These are phyloP conservation scores for Machimus rusticus DNA, from an alignment of 2,888 invertebrate species.

Conservation along the genomic window DNA sequence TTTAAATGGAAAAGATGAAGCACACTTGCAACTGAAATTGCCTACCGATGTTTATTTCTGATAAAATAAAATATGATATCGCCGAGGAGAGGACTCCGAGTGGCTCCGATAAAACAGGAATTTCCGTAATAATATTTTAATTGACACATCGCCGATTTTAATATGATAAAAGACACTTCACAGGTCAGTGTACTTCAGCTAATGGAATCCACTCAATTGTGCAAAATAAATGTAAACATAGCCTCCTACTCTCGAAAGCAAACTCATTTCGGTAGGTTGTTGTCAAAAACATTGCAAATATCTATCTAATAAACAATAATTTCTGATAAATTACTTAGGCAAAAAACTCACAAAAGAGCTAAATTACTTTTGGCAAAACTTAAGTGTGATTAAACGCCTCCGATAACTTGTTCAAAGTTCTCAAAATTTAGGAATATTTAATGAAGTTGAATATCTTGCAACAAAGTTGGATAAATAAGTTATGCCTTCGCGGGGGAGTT, in stretches of 20 bases:
- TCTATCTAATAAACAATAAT: background rate
- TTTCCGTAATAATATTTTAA: background rate
- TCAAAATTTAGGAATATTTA: background rate
- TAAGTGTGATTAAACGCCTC: too few relatives aligned
- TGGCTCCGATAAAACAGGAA: background rate
- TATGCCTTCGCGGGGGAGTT: background rate
- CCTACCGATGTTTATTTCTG: background rate
- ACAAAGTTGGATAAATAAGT: background rate
- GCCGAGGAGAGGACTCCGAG: background rate
- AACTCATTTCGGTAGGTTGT: background rate
- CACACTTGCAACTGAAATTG: background rate
- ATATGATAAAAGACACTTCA: background rate
- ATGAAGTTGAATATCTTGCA: background rate
- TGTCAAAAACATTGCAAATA: background rate
- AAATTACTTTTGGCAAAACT: background rate
- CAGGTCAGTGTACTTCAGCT: background rate
- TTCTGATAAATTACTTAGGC: background rate
- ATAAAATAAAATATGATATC: background rate
- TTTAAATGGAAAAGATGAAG: background rate
- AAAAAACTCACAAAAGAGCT: background rate
- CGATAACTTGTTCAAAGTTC: background rate
- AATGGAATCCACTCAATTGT: background rate
- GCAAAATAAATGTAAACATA: background rate
- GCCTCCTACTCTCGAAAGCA: background rate
- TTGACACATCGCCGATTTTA: background rate